Evolutionary conservation across 2,113 vertebrate genomes (phyloP), one percentile per base, ranked within the genome.

Genomic region (Laticauda laticaudata): DNA sequence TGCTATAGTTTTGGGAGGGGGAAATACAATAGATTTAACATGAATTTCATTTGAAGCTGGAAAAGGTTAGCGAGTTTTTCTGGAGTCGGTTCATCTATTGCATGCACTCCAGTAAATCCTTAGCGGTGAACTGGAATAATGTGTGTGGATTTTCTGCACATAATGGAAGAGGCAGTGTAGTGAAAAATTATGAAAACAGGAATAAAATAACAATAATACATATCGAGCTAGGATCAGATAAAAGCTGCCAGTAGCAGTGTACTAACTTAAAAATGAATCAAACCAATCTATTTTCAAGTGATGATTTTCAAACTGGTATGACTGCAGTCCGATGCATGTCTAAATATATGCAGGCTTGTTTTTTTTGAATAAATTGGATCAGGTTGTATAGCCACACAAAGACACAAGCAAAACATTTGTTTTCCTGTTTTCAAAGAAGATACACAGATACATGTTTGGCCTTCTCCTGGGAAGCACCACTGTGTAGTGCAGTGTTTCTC

Each of bases 71-170:
- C 75, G 94, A 92, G 91, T 2, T 91, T 91, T 95, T 95, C 95
- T 94, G 91, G 59, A 96, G 10, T 34, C 5, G 39, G 89, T 39
- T 92, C 34, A 69, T 93, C 96, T 96, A 93, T 90, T 39, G 9
- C 95, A 95, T 91, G 86, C 96, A 96, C 95, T 55, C 29, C 14
- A 59, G 75, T 23, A 92, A 91, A 96, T 89, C 96, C 92, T 93
- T 94, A 94, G 24, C 92, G 87, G 54, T 90, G 94, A 94, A 92
- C 90, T 29, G 61, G 89, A 59, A 1, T 86, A 88, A 88, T 89
- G 59, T 90, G 39, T 69, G 89, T 87, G 94, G 91, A 53, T 24
- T 81, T 91, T 56, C 91, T 87, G 54, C 69, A 45, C 57, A 20
- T 23, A 64, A 15, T 24, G 34, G 86, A 92, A 75, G 93, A 81